A percentile compares a stretch with the other conserved stretches of the same genome.
These are phyloP conservation scores for Dicerorhinus sumatrensis DNA, from an alignment of 2,113 vertebrate species.

Conservation along the genomic window DNA sequence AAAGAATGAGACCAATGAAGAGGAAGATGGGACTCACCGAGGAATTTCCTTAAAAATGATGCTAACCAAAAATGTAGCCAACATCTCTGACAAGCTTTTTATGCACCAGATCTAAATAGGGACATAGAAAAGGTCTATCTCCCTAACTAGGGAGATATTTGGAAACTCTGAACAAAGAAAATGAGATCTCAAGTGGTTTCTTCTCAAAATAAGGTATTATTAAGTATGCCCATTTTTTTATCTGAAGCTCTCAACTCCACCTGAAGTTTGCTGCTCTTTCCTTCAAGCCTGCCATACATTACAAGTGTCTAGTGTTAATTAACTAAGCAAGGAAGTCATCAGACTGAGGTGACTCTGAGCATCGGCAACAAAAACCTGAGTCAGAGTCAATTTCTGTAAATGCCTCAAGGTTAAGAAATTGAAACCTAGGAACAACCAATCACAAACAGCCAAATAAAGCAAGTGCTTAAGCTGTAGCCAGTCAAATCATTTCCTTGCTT, in stretches of 20 bases:
- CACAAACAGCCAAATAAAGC: background rate
- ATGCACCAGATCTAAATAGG: background rate
- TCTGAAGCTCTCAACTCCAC: background rate
- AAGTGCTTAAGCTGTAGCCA: background rate
- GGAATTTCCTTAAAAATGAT: background rate
- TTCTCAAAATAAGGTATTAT: background rate
- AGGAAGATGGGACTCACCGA: background rate
- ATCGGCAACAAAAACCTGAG: background rate
- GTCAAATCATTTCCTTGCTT: background rate
- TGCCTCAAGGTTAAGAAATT: background rate
- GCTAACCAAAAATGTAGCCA: background rate
- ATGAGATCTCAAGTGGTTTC: background rate
- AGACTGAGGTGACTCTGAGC: background rate
- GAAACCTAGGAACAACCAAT: background rate
- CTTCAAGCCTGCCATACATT: background rate
- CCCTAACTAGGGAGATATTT: background rate
- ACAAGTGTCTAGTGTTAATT: background rate
- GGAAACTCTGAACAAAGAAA: background rate
- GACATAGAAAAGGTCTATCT: background rate
- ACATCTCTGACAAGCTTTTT: background rate
- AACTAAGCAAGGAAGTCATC: background rate
- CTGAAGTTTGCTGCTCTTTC: background rate
- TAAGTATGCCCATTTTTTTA: background rate
- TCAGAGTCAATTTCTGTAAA: background rate
- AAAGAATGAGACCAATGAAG: background rate